Percentiles rank a stretch among this genome's conserved stretches.
phyloP scores from a whole-genome alignment of 2,888 invertebrate genomes.

The Agrilus cyanescens region DNA sequence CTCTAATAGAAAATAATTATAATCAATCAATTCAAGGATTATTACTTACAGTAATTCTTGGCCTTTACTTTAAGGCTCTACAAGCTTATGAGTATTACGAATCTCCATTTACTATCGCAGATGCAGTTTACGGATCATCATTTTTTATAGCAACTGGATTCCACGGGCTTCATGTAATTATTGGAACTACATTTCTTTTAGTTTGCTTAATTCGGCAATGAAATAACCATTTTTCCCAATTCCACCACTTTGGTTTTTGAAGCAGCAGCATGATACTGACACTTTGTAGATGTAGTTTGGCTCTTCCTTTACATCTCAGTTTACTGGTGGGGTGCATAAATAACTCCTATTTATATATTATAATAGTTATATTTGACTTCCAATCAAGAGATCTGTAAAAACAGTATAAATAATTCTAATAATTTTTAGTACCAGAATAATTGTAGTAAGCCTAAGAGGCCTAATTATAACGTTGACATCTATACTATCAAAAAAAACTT shows the following conservation, averaged over 20 bases:
- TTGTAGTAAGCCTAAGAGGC: conserved; percentile 36
- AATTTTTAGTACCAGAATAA: conserved; percentile 25
- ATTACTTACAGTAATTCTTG: conserved; percentile 43
- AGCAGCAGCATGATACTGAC: conserved; percentile 56
- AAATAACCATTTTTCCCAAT: conserved; percentile 40
- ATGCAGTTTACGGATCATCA: conserved; percentile 53
- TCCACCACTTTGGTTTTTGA: conserved; percentile 55
- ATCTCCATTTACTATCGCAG: conserved; percentile 46
- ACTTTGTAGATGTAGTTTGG: conserved; percentile 55
- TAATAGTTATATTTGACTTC: conserved; percentile 59
- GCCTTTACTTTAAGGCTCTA: conserved; percentile 52
- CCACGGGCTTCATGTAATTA: conserved; percentile 60
- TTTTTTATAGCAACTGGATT: conserved; percentile 68
- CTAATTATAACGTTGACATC: conserved; percentile 41
- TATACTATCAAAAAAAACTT: conserved; percentile 46
- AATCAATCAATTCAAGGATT: conserved; percentile 37
- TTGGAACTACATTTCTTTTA: conserved; percentile 45
- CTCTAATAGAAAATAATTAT: conserved; percentile 39
- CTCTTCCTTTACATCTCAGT: conserved; percentile 50
- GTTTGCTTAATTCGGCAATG: conserved; percentile 40
- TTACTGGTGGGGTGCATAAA: conserved; percentile 57
- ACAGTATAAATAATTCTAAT: conserved; percentile 49
- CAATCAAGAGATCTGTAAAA: conserved; percentile 52
- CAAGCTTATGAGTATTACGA: conserved; percentile 60
- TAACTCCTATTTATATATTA: conserved; percentile 50